phyloP scores from a whole-genome alignment of 1,140 invertebrate genomes.

The Drosophila teissieri region DNA sequence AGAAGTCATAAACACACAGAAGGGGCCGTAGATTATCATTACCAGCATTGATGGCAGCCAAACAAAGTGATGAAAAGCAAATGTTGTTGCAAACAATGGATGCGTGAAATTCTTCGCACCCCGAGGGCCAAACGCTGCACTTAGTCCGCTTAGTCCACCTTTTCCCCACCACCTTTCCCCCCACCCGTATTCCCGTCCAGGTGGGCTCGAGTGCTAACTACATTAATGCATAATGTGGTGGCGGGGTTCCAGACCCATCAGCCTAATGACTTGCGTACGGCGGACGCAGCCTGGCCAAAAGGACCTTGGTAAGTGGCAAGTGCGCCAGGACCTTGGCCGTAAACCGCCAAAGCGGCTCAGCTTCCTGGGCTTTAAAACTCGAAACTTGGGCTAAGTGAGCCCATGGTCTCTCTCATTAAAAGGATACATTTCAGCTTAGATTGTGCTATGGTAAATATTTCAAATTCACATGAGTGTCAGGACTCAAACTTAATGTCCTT shows the following conservation, averaged over 20 bases:
- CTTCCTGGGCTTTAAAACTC: background rate
- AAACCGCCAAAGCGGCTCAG: slow-evolving; percentile 44
- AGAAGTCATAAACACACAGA: slow-evolving; percentile 68
- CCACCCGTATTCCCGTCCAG: slow-evolving; percentile 35
- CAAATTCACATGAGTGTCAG: too few relatives aligned
- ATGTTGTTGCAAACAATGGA: slow-evolving; percentile 78
- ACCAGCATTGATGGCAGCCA: slow-evolving; percentile 31
- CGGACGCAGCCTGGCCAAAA: slow-evolving; percentile 43
- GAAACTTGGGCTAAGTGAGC: background rate
- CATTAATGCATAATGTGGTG: slow-evolving; percentile 65
- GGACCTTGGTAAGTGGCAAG: slow-evolving; percentile 64
- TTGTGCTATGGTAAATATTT: too few relatives aligned
- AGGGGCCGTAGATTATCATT: slow-evolving; percentile 67
- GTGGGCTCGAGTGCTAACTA: slow-evolving; percentile 72
- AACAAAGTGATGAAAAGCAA: slow-evolving; percentile 82
- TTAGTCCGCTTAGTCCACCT: background rate
- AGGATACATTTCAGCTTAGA: too few relatives aligned
- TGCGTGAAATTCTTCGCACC: slow-evolving; percentile 68
- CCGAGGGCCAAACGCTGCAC: slow-evolving; percentile 5
- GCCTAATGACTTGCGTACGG: slow-evolving; percentile 62
- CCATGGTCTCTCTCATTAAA: background rate
- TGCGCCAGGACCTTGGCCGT: slow-evolving; percentile 53
- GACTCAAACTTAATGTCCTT: too few relatives aligned
- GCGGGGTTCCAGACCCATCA: slow-evolving; percentile 27
- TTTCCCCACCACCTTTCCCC: background rate